These are phyloP conservation scores for Myrmophylax atrothorax DNA, from an alignment of 2,113 vertebrate species.

Conservation along the genomic window DNA sequence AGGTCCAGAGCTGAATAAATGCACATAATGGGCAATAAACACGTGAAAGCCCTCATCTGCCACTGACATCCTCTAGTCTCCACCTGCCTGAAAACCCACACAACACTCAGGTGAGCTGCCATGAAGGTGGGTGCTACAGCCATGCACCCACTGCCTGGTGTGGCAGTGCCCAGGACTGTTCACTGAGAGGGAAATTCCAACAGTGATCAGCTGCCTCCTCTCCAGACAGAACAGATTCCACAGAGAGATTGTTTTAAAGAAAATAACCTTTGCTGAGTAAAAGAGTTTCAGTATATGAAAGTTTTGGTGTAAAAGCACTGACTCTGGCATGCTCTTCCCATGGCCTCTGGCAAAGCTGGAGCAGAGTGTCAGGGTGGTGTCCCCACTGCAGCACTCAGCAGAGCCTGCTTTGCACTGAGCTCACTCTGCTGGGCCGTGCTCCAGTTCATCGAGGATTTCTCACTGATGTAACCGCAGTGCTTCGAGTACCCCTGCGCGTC, in stretches of 20 bases:
- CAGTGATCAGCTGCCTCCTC: fast-evolving
- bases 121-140: background rate
- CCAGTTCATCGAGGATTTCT: background rate
- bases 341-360: background rate
- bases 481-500: fast-evolving
- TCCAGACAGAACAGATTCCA: background rate
- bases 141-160: too few species aligned
- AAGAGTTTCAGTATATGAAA: background rate
- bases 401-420: background rate
- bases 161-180: fast-evolving
- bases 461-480: background rate
- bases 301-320: background rate
- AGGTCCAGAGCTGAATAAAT: background rate
- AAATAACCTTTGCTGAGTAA: background rate
- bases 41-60: background rate
- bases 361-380: background rate
- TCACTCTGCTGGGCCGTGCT: background rate
- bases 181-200: fast-evolving
- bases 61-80: background rate
- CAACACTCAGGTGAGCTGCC: background rate
- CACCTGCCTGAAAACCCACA: fast-evolving
- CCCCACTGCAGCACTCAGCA: fast-evolving
- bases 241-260: background rate
- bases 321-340: background rate
- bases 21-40: background rate